A percentile compares a stretch with the other conserved stretches of the same genome.
Evolutionary conservation across 2,888 invertebrate genomes (phyloP).

Genomic region (Leistus spinibarbis): DNA sequence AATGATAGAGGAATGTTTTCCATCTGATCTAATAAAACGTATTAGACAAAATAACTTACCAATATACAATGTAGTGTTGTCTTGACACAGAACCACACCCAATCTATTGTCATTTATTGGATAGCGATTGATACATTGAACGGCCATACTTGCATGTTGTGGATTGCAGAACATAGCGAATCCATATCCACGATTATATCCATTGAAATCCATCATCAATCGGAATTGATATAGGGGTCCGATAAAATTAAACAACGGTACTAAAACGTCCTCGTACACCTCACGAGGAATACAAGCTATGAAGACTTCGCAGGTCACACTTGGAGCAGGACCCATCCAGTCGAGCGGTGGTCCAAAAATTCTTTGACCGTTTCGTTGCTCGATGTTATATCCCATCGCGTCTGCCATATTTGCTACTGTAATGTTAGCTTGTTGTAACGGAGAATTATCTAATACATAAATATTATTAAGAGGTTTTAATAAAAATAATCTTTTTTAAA

Average conservation of each 20-base stretch:
- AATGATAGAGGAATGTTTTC: background rate
- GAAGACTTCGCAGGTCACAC: conserved; percentile 68
- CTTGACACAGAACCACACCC: conserved; percentile 74
- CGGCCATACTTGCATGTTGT: conserved; percentile 68
- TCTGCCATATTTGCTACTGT: conserved; percentile 10
- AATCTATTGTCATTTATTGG: conserved; percentile 71
- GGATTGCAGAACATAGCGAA: conserved; percentile 70
- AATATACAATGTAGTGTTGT: conserved; percentile 78
- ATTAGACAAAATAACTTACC: conserved; percentile 38
- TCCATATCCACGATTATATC: conserved; percentile 70
- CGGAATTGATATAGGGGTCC: conserved; percentile 75
- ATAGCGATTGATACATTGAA: conserved; percentile 69
- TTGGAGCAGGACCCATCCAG: conserved; percentile 59
- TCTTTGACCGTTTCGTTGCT: conserved; percentile 74
- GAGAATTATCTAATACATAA: background rate
- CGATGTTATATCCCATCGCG: conserved; percentile 4
- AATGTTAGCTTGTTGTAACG: background rate
- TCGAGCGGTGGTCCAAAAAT: conserved; percentile 68
- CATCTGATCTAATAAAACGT: background rate
- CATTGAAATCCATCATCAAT: conserved; percentile 78
- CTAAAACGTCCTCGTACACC: conserved; percentile 59
- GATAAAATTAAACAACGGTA: conserved; percentile 57
- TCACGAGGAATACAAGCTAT: conserved; percentile 62
- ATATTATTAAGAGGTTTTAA: too few species aligned
- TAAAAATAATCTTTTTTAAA: too few species aligned